Conservation (phyloP, 2,797 vertebrate species). For the Alauda arvensis region DNA sequence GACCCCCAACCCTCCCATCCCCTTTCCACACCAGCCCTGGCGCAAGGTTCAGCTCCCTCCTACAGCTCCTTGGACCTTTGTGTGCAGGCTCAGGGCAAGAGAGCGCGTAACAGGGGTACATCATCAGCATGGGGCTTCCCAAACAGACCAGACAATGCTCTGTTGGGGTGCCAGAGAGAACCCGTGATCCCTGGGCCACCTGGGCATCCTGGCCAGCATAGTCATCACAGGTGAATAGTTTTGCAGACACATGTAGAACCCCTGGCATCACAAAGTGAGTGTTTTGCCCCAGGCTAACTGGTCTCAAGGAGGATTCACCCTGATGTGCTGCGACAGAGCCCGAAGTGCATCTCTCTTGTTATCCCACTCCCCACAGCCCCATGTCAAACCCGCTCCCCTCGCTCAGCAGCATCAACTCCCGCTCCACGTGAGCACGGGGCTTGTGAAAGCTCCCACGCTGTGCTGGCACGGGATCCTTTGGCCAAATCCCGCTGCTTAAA, state of each 20-base stretch:
- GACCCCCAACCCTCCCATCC: background rate
- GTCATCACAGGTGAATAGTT: background rate
- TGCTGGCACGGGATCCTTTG: background rate
- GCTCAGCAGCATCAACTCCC: accelerated
- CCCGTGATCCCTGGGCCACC: background rate
- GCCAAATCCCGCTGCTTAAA: slow-evolving; percentile 50
- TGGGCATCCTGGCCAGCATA: background rate
- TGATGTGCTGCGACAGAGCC: accelerated
- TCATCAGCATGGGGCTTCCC: accelerated
- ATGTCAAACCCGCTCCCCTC: accelerated
- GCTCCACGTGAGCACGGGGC: background rate
- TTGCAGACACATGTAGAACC: background rate
- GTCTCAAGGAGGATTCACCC: background rate
- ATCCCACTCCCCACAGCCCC: background rate
- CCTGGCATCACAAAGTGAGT: accelerated
- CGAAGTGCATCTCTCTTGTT: accelerated
- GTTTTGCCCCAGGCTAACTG: background rate
- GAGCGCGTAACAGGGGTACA: accelerated
- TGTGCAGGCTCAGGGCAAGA: background rate
- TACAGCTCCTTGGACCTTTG: accelerated
- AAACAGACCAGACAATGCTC: background rate
- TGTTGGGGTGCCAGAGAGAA: background rate
- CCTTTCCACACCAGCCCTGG: background rate
- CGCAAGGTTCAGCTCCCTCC: background rate
- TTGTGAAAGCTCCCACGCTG: background rate